Evolutionary conservation across 2,888 invertebrate species (phyloP).

Genomic region (Papilio demoleus): DNA sequence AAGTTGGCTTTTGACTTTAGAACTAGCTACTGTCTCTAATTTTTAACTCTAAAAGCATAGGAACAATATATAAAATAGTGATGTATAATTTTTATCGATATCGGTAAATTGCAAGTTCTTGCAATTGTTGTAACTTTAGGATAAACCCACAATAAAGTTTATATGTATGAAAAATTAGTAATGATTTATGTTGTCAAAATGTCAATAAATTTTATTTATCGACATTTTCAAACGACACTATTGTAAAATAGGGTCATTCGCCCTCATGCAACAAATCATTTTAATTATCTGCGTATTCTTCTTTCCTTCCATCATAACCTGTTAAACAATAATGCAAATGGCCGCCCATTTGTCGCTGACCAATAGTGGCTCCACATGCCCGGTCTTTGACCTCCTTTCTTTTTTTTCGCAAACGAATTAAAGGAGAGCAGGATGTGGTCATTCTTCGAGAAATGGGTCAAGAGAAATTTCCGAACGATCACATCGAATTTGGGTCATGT

Average conservation of each 20-base stretch:
- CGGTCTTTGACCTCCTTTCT: slow-evolving; percentile 64
- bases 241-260: slow-evolving; percentile 73
- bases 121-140: no score
- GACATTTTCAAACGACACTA: slow-evolving; percentile 54
- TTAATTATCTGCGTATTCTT: slow-evolving; percentile 78
- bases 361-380: slow-evolving; percentile 50
- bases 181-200: not conserved
- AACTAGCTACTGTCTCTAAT: no score
- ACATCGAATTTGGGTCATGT: slow-evolving; percentile 67
- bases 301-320: slow-evolving; percentile 73
- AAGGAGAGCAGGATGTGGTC: slow-evolving; percentile 56
- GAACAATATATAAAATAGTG: no score
- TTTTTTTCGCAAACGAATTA: slow-evolving; percentile 54
- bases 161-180: not conserved
- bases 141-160: no score
- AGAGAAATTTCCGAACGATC: slow-evolving; percentile 56
- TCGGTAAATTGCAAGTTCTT: no score
- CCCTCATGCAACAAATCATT: slow-evolving; percentile 78
- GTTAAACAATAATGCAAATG: slow-evolving; percentile 64
- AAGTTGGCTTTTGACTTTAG: not conserved
- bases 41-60: no score
- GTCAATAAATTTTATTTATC: slow-evolving; percentile 26
- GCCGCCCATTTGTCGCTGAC: slow-evolving; percentile 48
- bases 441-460: slow-evolving; percentile 73
- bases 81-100: no score